These are phyloP conservation scores for Nesidiocoris tenuis DNA, from an alignment of 2,888 invertebrate species.

Conservation along the genomic window DNA sequence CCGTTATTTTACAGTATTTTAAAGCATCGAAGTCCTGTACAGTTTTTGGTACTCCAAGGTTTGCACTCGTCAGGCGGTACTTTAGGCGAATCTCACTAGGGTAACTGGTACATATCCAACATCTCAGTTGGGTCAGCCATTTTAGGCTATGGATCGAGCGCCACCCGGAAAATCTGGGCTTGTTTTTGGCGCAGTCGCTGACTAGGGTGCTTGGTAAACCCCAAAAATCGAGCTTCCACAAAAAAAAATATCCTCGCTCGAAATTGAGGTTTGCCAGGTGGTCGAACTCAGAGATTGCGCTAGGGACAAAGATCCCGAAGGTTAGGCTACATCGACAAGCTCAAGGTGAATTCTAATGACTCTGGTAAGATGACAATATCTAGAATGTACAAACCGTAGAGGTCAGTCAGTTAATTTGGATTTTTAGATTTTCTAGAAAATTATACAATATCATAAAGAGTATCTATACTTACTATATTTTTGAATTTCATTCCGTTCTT, in stretches of 20 bases:
- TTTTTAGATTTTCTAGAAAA: neutral
- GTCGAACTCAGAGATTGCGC: constrained; percentile 6
- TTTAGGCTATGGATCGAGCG: constrained; percentile 42
- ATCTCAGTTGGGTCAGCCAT: constrained; percentile 42
- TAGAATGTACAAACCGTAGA: constrained; percentile 21
- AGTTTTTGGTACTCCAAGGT: too few species aligned
- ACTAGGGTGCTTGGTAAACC: constrained; percentile 14
- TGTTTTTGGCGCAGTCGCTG: constrained; percentile 8
- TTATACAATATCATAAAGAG: neutral
- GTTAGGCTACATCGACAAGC: constrained; percentile 12
- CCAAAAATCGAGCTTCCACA: neutral
- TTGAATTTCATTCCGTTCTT: neutral
- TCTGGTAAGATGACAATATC: constrained; percentile 18
- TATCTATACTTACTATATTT: neutral
- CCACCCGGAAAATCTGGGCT: neutral
- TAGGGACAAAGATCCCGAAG: neutral
- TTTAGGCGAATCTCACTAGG: too few species aligned
- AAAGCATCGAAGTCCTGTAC: too few species aligned
- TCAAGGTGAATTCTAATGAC: constrained; percentile 26
- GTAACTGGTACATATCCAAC: constrained; percentile 6
- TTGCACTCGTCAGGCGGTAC: too few species aligned
- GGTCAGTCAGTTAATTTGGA: constrained; percentile 13
- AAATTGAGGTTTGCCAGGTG: constrained; percentile 1
- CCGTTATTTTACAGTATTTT: neutral
- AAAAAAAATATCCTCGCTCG: neutral